Evolutionary conservation across 1,140 invertebrate genomes (phyloP).

Genomic region (Nasonia giraulti): DNA sequence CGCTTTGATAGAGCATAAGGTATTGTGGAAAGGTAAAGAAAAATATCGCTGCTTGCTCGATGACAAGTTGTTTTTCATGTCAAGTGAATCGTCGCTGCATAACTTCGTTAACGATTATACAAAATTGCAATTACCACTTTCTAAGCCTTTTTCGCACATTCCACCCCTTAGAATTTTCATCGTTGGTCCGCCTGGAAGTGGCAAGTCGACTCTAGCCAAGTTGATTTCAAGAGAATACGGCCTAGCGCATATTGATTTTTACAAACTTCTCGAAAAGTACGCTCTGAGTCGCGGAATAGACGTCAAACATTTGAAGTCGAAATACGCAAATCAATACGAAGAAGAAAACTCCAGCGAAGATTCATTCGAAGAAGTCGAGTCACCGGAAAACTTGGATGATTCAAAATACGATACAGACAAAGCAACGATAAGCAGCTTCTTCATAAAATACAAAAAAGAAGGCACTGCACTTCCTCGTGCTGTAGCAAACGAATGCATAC

Average conservation of each 20-base stretch:
- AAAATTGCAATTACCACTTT: conserved; percentile 66
- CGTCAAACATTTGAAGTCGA: conserved; percentile 52
- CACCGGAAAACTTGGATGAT: conserved; percentile 47
- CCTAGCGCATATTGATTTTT: conserved; percentile 73
- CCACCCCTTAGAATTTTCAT: conserved; percentile 75
- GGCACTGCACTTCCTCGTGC: conserved; percentile 64
- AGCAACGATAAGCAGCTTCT: conserved; percentile 40
- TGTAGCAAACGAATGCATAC: conserved; percentile 69
- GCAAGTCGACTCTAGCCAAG: conserved; percentile 73
- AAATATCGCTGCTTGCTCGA: conserved; percentile 72
- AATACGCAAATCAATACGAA: conserved; percentile 15
- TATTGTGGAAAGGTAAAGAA: conserved; percentile 77
- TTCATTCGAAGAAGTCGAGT: conserved; percentile 25
- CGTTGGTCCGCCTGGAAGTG: conserved; percentile 73
- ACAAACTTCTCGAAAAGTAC: conserved; percentile 61
- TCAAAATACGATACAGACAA: conserved; percentile 46
- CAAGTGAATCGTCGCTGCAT: conserved; percentile 68
- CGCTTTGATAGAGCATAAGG: conserved; percentile 70
- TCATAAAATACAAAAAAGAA: conserved; percentile 69
- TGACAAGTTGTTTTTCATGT: conserved; percentile 74
- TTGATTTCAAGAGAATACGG: conserved; percentile 74
- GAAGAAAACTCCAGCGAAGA: conserved; percentile 17
- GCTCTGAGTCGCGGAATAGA: conserved; percentile 33
- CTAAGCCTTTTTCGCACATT: conserved; percentile 66
- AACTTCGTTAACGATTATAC: conserved; percentile 71